A percentile compares a stretch with the other conserved stretches of the same genome.
These are phyloP conservation scores for Andrena dorsata DNA, from an alignment of 2,888 invertebrate genomes.

Conservation along the genomic window DNA sequence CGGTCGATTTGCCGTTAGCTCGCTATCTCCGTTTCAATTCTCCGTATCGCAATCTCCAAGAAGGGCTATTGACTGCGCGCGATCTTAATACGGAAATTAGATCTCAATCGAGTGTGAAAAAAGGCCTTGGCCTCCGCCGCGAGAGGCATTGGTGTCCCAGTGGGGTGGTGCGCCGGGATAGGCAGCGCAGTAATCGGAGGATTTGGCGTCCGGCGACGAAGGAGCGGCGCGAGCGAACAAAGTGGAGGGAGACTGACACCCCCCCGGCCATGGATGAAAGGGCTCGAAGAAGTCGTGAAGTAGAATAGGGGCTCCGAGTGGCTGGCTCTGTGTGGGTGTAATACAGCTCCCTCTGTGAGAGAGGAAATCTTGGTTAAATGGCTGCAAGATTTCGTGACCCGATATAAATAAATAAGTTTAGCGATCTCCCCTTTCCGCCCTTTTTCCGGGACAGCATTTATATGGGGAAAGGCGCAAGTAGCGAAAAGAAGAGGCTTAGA, in stretches of 20 bases:
- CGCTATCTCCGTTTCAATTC: constrained; percentile 47
- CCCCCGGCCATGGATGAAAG: constrained; percentile 25
- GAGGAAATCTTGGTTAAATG: constrained; percentile 66
- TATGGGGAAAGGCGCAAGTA: constrained; percentile 8
- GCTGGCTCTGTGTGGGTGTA: constrained; percentile 18
- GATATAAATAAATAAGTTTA: constrained; percentile 76
- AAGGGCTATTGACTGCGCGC: constrained; percentile 31
- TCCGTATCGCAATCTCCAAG: background rate
- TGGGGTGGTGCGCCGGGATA: background rate
- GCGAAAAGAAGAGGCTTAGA: constrained; percentile 32
- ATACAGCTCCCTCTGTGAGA: background rate
- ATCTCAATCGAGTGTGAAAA: constrained; percentile 54
- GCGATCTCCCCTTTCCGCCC: constrained; percentile 20
- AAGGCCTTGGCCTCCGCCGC: background rate
- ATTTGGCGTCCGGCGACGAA: constrained; percentile 13
- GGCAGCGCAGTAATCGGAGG: constrained; percentile 14
- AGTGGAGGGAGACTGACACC: constrained; percentile 26
- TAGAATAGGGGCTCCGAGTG: constrained; percentile 39
- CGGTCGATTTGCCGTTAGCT: constrained; percentile 48
- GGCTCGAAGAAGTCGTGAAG: constrained; percentile 40
- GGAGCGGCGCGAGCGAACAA: constrained; percentile 18
- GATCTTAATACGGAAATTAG: constrained; percentile 58
- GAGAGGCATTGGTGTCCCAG: background rate
- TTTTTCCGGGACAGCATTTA: constrained; percentile 44
- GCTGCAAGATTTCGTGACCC: constrained; percentile 67